Base-by-base conservation (phyloP, 2,797 vertebrate genomes). In the Parotocinclus haroldoi region DNA sequence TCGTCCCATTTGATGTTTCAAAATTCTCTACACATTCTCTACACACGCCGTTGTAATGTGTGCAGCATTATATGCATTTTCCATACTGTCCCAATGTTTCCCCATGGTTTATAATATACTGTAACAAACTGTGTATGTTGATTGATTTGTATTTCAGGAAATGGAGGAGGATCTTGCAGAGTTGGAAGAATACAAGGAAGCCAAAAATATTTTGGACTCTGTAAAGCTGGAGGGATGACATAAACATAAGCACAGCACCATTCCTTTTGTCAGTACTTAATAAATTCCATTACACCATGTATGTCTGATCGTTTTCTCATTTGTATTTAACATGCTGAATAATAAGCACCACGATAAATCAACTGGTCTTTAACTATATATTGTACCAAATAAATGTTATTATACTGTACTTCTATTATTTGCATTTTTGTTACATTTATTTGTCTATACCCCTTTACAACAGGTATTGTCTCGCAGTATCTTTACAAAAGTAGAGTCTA, bases 171-270 rank as follows among this genome's bases (percentile, higher is more conserved):
- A 98, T 19, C 86, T 98, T 89, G 87, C 86, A 72, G 94, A 98
- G 82, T 60, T 88, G 0, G 91, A 93, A 69, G 95, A 98, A 80
- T 98, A 91, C 85, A 95, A 92, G 84, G 93, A 95, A 78, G 96
- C 94, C 56, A 88, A 82, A 79, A 86, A 77, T 73, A 58, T 94
- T 53, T 86, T 97, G 85, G 93, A 94, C 71, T 96, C 94, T 13
- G 92, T 96, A 84, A 93, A 96, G 84, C 87, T 96, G 84, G 92
- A 96, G 85, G 93, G 87, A 80, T 97, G 90, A 93, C 78, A n/a
- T n/a, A 72, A 67, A 60, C 83, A 50, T 14, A 37, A 36, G 10
- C 8, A 9, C 90, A 91, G 94, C 27, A n/a, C n/a, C n/a, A 27
- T 27, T 96, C 90, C 89, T 85, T 81, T 81, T 49, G 39, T 79